Evolutionary conservation across 30 jellyfish, hydroid and myxozoan species (phyloP).

Genomic region (Turritopsis dohrnii): DNA sequence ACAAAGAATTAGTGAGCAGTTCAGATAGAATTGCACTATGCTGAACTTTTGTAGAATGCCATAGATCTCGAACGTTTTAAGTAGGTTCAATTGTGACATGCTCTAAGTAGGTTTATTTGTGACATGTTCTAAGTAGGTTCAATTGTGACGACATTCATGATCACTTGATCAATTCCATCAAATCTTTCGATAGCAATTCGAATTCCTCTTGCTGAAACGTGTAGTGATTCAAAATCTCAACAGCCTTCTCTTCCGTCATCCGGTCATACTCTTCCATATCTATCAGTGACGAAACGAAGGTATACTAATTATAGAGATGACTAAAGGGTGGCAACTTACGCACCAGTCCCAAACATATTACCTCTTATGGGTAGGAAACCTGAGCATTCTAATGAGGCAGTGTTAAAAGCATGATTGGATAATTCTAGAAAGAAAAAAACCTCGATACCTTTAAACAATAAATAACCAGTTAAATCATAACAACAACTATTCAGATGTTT

Average conservation of each 20-base stretch:
- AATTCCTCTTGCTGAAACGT: slow-evolving; percentile 65
- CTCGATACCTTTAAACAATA: slow-evolving; percentile 71
- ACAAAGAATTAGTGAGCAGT: too few relatives aligned
- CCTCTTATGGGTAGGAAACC: slow-evolving; percentile 89
- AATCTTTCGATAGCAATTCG: slow-evolving; percentile 25
- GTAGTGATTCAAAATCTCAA: slow-evolving; percentile 49
- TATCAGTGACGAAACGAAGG: too few relatives aligned
- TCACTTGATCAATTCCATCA: not conserved
- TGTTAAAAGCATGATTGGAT: slow-evolving; percentile 59
- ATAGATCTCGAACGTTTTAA: too few relatives aligned
- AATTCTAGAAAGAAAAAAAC: slow-evolving; percentile 32
- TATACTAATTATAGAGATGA: too few relatives aligned
- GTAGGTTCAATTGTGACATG: too few relatives aligned
- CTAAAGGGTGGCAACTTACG: not conserved
- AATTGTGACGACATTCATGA: too few relatives aligned
- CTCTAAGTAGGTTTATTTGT: too few relatives aligned
- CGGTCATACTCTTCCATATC: slow-evolving; percentile 59
- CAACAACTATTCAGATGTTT: slow-evolving; percentile 82
- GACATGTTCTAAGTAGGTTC: too few relatives aligned
- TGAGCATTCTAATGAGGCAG: slow-evolving; percentile 72
- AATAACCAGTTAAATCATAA: slow-evolving; percentile 84
- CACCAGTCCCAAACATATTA: slow-evolving; percentile 13
- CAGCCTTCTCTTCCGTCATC: slow-evolving; percentile 54
- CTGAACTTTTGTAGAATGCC: too few relatives aligned
- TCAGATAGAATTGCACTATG: too few relatives aligned